Evolutionary conservation across 2,888 invertebrate species (phyloP).

Genomic region (Athalia circularis): DNA sequence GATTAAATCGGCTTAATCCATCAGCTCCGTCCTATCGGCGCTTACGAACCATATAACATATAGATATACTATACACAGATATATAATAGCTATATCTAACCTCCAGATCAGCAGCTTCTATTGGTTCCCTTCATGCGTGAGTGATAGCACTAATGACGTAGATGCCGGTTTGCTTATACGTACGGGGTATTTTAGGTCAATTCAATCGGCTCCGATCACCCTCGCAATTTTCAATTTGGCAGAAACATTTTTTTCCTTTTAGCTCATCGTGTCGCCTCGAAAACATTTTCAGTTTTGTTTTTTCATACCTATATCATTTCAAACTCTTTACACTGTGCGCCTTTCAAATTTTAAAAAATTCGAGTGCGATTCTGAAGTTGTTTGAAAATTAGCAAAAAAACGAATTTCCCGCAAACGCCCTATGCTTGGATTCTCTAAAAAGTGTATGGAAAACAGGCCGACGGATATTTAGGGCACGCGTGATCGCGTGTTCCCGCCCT

Average conservation of each 20-base stretch:
- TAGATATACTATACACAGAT: conserved; percentile 7
- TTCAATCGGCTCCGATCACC: not conserved
- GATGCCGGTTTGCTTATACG: conserved; percentile 5
- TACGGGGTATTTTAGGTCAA: not conserved
- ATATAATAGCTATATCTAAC: not conserved
- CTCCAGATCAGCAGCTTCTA: conserved; percentile 14
- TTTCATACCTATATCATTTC: no score
- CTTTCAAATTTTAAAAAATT: not conserved
- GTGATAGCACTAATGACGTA: conserved; percentile 38
- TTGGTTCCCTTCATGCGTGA: conserved; percentile 42
- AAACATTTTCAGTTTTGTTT: no score
- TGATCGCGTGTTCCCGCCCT: no score
- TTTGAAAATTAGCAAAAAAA: not conserved
- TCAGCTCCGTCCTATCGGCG: conserved; percentile 29
- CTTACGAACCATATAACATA: not conserved
- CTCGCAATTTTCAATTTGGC: not conserved
- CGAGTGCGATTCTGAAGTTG: not conserved
- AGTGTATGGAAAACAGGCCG: no score
- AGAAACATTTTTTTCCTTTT: no score
- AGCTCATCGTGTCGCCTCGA: no score
- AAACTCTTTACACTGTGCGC: no score
- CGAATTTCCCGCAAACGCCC: not conserved
- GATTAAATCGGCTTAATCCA: conserved; percentile 42
- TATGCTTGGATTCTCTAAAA: no score
- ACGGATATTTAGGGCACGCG: no score